Evolutionary conservation across 2,888 invertebrate genomes (phyloP).

Genomic region (Coecobrya sp.): DNA sequence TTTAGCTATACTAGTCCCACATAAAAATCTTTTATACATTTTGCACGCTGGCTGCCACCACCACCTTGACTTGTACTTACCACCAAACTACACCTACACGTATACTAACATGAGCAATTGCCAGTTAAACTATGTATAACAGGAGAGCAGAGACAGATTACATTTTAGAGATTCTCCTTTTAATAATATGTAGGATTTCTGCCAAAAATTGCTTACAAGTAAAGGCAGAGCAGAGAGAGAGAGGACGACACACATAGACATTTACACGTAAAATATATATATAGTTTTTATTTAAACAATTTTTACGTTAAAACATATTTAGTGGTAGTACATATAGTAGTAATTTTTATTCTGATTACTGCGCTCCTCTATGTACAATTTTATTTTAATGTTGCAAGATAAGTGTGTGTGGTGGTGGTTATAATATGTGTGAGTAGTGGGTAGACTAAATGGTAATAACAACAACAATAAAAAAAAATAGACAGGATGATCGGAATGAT

Average conservation of each 20-base stretch:
- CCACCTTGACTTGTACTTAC: constrained; percentile 66
- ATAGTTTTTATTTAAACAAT: neutral
- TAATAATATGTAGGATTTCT: constrained; percentile 14
- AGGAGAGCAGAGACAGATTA: constrained; percentile 19
- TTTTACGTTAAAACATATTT: too few species aligned
- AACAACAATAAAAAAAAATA: constrained; percentile 44
- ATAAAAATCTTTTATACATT: constrained; percentile 42
- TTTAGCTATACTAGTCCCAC: neutral
- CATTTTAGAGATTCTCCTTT: neutral
- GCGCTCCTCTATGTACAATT: neutral
- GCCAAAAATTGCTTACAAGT: neutral
- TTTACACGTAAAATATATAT: neutral
- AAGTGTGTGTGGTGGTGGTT: constrained; percentile 8
- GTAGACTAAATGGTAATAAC: constrained; percentile 47
- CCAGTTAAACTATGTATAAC: neutral
- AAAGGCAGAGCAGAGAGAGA: neutral
- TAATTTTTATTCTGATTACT: too few species aligned
- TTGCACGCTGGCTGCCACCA: constrained; percentile 49
- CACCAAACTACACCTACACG: constrained; percentile 51
- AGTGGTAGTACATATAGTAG: too few species aligned
- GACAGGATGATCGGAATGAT: constrained; percentile 35
- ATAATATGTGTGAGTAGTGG: neutral
- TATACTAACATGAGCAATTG: neutral
- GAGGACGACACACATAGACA: neutral
- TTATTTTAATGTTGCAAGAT: neutral